Base-by-base conservation (phyloP, 2,888 invertebrate genomes). In the Dicycla oo region DNA sequence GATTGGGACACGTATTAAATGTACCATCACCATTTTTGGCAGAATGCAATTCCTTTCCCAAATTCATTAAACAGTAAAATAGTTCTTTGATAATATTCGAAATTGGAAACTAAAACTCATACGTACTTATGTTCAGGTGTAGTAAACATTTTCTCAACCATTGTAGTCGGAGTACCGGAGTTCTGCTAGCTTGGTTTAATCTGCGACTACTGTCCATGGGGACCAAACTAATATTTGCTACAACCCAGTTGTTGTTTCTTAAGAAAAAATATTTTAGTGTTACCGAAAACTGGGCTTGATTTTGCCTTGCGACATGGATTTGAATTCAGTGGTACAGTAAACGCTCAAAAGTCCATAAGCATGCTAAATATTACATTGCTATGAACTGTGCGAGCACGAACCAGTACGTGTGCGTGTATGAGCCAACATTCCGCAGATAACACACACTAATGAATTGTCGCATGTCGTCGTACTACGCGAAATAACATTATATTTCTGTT, bases 201-300 rank as follows among this genome's bases (percentile, higher is more conserved):
- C 85, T 85, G 56, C 43, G 62, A 61, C 64, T 58, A 67, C 23
- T 54, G 69, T 71, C 85, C 67, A n/a, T 26, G 10, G 85, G 79
- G 85, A 79, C 73, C 40, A 20, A 77, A 81, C 79, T 84, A 81
- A 84, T 86, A 86, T 85, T 81, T 79, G 75, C 60, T 74, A 73
- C 68, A 65, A 69, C 18, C 30, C 34, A 43, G 51, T 61, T 38
- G 53, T 71, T 76, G 57, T 75, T 85, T 71, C 45, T 51, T 30
- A 18, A 11, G 63, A 62, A 75, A 75, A 64, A 61, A 63, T 18
- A 26, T 56, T n/a, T 65, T 61, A 49, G 47, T 73, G 26, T 69
- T 69, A n/a, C 11, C 13, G 47, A 58, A 57, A 69, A 26, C 2
- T 56, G 11, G 26, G 30, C 38, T 57, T 47, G 45, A 26, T 60